Percentiles rank a stretch among this genome's conserved stretches.
Conservation (phyloP, 1,140 invertebrate species). For the Magallana gigas region DNA sequence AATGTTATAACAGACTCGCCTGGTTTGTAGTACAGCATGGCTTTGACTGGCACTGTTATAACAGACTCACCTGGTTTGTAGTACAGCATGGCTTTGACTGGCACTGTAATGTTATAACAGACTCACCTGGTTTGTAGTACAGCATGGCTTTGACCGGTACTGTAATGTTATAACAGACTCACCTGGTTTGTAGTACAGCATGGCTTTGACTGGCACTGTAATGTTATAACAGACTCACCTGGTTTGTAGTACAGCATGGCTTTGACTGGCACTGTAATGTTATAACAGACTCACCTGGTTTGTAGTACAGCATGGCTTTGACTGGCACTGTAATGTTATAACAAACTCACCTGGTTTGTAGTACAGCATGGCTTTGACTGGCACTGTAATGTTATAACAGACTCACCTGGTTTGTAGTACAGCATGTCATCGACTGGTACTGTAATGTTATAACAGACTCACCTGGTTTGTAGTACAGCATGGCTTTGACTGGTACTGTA, state of each 20-base stretch:
- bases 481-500: not conserved
- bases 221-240: not conserved
- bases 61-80: too few relatives aligned
- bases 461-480: constrained; percentile 12
- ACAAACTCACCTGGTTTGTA: too few relatives aligned
- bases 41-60: too few relatives aligned
- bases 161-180: not conserved
- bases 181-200: constrained; percentile 12
- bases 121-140: constrained; percentile 11
- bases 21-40: too few relatives aligned
- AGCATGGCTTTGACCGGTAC: not conserved
- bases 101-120: not conserved
- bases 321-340: too few relatives aligned
- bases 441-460: not conserved
- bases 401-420: constrained; percentile 7
- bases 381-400: too few relatives aligned
- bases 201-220: not conserved
- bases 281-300: too few relatives aligned
- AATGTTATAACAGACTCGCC: too few relatives aligned
- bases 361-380: too few relatives aligned
- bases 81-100: not conserved
- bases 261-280: too few relatives aligned
- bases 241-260: not conserved
- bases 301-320: too few relatives aligned
- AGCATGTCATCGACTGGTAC: not conserved